Conservation (phyloP, 2,797 vertebrate genomes). For the Petrocephalus schoutedeni region DNA sequence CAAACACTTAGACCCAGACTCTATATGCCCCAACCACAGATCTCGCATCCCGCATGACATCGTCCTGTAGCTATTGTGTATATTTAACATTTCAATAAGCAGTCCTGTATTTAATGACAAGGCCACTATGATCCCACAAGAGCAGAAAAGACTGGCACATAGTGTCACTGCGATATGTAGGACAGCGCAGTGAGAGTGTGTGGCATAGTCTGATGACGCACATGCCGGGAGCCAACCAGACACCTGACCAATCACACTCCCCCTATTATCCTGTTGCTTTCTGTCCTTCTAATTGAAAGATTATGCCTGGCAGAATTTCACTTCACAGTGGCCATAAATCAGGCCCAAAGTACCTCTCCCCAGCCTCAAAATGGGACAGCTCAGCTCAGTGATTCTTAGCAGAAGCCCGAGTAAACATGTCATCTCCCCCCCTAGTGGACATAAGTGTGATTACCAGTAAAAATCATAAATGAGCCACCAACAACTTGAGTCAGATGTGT, state of each 20-base stretch:
- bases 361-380: background rate
- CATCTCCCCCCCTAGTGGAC: background rate
- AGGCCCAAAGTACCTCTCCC: background rate
- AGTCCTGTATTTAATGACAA: background rate
- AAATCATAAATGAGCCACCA: background rate
- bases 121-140: background rate
- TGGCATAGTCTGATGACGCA: background rate
- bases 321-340: background rate
- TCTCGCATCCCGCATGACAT: background rate
- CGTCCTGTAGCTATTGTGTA: background rate
- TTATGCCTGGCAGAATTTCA: background rate
- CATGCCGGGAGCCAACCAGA: background rate
- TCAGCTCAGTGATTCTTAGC: background rate
- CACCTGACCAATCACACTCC: background rate
- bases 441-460: background rate
- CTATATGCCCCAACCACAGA: background rate
- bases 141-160: background rate
- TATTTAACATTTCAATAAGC: background rate
- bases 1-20: background rate
- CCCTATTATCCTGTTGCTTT: background rate
- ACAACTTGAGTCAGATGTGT: background rate
- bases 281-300: background rate
- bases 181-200: background rate
- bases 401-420: background rate
- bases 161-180: background rate